Conservation (phyloP, 2,888 invertebrate genomes). For the Drosophila peninsularis region DNA sequence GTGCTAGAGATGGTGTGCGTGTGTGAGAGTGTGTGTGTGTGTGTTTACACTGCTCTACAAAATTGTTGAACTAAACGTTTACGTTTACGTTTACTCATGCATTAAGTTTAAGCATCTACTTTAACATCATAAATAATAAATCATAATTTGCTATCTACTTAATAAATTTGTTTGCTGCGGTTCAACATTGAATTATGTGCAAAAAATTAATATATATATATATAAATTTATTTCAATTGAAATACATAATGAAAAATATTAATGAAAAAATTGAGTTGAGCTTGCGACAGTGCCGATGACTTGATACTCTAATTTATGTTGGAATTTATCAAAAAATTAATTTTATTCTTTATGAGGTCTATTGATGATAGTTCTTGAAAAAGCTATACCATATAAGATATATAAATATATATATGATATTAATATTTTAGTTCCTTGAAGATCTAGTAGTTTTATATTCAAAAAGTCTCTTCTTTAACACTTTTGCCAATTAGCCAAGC, state of each 20-base stretch:
- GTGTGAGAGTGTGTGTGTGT: background rate
- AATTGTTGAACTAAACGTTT: background rate
- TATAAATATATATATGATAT: no score
- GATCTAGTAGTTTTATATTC: no score
- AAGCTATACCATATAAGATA: no score
- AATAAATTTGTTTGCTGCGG: constrained; percentile 16
- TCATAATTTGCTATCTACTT: constrained; percentile 15
- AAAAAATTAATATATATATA: background rate
- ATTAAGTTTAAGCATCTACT: constrained; percentile 1
- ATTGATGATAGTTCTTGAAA: background rate
- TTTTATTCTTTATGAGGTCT: no score
- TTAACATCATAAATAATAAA: constrained; percentile 11
- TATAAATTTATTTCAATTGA: background rate
- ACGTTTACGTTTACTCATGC: constrained; percentile 6
- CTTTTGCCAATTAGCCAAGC: no score
- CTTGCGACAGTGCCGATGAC: background rate
- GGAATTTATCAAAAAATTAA: no score
- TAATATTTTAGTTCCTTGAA: background rate
- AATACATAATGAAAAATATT: background rate
- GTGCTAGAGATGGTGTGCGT: constrained; percentile 15
- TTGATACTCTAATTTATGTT: constrained; percentile 7
- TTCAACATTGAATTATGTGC: constrained; percentile 6
- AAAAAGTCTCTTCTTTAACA: no score
- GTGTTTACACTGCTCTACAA: constrained; percentile 21
- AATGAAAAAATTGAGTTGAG: background rate